Evolutionary conservation across 2,888 invertebrate species (phyloP), one percentile per base, ranked within the genome.

Genomic region (Eupsilia transversa): DNA sequence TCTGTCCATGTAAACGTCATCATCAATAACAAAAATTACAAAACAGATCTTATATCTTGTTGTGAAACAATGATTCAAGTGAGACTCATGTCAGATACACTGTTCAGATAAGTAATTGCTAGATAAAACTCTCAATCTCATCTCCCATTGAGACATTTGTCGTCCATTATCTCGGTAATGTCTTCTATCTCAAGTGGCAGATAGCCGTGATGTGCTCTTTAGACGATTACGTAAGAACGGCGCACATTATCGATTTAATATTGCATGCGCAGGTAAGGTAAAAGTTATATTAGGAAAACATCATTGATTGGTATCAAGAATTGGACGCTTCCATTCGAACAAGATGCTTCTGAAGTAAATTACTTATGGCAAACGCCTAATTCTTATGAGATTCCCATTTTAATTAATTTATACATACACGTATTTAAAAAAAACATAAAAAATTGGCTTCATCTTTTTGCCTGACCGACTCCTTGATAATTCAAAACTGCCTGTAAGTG

Each of bases 61-160:
- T 82, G 70, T 71, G 79, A 84, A 86, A 84, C 77, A 84, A 72
- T 70, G 68, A 78, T 76, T 80, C 78, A 65, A 77, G 80, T 77
- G 46, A 66, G 59, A 59, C 67, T 81, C 68, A 64, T 67, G 73
- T 68, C 64, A 78, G 77, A 79, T 77, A 79, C 60, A 67, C 54
- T 64, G 57, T n/a, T 54, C 61, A 76, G 88, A 86, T 86, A 87
- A 80, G 80, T 86, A 83, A 86, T 84, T 84, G 80, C 75, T 79
- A 73, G 85, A 88, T 85, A 88, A 46, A 81, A 66, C 27, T 64
- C 66, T 77, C 79, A 81, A 85, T 82, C 85, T 88, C 87, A 86
- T 89, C 88, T 89, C 82, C 57, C 61, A 85, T 87, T 88, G 89
- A 89, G 89, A 89, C 86, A 89, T 87, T 80, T 82, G 78, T 77